Conservation (phyloP, 2,797 vertebrate species). For the Craterocephalus amniculus region DNA sequence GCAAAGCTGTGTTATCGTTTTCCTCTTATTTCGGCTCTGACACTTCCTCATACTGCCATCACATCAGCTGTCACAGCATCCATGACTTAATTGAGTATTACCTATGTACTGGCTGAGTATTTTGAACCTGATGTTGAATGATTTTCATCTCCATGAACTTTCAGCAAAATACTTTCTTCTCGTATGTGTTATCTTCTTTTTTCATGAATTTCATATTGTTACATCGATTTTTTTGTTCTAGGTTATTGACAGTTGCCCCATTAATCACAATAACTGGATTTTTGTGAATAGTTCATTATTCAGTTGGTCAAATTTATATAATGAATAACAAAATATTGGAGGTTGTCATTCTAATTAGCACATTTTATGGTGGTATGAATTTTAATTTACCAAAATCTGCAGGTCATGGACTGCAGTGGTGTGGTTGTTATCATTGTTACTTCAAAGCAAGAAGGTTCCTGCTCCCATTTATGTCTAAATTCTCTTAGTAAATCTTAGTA, state of each 20-base stretch:
- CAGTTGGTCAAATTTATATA: no score
- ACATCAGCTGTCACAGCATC: conserved; percentile 17
- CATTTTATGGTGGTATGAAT: background rate
- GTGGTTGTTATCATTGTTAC: no score
- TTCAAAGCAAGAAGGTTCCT: no score
- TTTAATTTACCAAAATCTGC: background rate
- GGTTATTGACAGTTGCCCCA: background rate
- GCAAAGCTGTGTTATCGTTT: background rate
- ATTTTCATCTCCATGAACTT: no score
- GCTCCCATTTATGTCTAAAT: no score
- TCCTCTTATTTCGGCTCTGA: background rate
- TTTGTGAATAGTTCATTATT: background rate
- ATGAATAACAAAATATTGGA: no score
- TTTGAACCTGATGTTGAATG: background rate
- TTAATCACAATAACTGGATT: background rate
- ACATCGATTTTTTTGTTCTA: no score
- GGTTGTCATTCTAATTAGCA: background rate
- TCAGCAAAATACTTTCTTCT: background rate
- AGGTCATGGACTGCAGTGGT: no score
- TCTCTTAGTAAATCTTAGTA: no score
- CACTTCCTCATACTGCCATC: background rate
- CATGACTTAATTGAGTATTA: background rate
- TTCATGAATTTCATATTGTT: background rate
- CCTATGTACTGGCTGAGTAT: background rate
- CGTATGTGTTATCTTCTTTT: background rate